Percentiles rank a stretch among this genome's conserved stretches.
Conservation (phyloP, 2,888 invertebrate species). For the Phaonia tiefii region DNA sequence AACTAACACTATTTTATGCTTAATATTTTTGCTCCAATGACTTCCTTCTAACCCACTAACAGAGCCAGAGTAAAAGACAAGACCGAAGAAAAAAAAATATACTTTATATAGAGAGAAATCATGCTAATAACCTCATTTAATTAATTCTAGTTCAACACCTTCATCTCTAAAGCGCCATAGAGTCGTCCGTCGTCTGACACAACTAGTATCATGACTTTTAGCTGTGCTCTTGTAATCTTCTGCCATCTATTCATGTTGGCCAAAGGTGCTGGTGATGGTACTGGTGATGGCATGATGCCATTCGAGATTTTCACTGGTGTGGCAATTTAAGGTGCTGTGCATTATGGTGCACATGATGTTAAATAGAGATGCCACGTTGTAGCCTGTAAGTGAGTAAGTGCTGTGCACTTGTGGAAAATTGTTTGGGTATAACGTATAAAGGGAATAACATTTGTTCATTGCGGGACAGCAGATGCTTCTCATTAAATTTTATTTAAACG, state of each 20-base stretch:
- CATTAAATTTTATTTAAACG: constrained; percentile 47
- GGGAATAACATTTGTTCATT: constrained; percentile 19
- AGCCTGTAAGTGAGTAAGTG: constrained; percentile 14
- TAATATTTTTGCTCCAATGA: constrained; percentile 24
- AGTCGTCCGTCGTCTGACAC: constrained; percentile 35
- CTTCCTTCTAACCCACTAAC: background rate
- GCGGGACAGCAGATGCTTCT: constrained; percentile 57
- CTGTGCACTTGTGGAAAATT: constrained; percentile 52
- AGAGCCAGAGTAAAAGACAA: background rate
- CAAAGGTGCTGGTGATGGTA: background rate
- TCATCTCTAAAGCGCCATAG: background rate
- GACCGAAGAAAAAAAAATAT: too few relatives aligned
- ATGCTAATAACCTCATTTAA: constrained; percentile 66
- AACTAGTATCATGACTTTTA: constrained; percentile 41
- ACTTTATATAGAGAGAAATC: too few relatives aligned
- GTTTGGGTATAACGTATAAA: constrained; percentile 39
- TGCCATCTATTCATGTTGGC: constrained; percentile 7
- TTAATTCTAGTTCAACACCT: constrained; percentile 67
- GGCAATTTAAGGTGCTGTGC: constrained; percentile 3
- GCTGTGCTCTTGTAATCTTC: background rate
- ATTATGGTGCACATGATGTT: background rate
- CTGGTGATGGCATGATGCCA: constrained; percentile 12
- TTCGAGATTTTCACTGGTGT: constrained; percentile 15
- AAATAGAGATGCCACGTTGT: too few relatives aligned
- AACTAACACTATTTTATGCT: constrained; percentile 52